These are phyloP conservation scores for Astropecten irregularis DNA, from an alignment of 53 echinoderm and acorn worm species.

Conservation along the genomic window DNA sequence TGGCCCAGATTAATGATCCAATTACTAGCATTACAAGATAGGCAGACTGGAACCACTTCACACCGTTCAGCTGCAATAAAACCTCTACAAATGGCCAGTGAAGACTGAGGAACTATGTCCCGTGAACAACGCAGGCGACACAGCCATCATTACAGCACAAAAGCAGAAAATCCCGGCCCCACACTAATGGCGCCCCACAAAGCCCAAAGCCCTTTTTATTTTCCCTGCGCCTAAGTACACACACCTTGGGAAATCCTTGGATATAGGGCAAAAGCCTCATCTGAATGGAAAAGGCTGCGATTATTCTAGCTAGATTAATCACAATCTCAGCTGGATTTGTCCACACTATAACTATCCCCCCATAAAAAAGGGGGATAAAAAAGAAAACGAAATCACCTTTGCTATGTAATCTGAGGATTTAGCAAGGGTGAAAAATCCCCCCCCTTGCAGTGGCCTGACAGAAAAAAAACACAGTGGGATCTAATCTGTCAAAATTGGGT, in stretches of 20 bases:
- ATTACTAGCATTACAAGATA: no score
- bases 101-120: no score
- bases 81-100: no score
- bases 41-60: constrained; percentile 36
- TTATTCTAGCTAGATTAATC: constrained; percentile 27
- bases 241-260: constrained; percentile 15
- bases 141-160: not conserved
- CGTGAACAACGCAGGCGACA: no score
- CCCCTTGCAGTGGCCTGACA: no score
- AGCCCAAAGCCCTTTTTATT: not conserved
- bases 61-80: constrained; percentile 12
- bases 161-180: not conserved
- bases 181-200: constrained; percentile 45
- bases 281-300: not conserved
- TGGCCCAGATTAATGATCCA: not conserved
- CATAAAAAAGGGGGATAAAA: no score
- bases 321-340: constrained; percentile 23
- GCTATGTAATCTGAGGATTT: no score
- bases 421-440: no score
- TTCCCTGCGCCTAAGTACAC: constrained; percentile 9
- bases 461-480: constrained; percentile 37
- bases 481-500: constrained; percentile 49
- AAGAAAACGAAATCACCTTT: no score
- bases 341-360: constrained; percentile 12
- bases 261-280: not conserved